Evolutionary conservation across 92 coral and sea anemone genomes (phyloP), one percentile per base, ranked within the genome.

Genomic region (Isaurus tuberculatus): DNA sequence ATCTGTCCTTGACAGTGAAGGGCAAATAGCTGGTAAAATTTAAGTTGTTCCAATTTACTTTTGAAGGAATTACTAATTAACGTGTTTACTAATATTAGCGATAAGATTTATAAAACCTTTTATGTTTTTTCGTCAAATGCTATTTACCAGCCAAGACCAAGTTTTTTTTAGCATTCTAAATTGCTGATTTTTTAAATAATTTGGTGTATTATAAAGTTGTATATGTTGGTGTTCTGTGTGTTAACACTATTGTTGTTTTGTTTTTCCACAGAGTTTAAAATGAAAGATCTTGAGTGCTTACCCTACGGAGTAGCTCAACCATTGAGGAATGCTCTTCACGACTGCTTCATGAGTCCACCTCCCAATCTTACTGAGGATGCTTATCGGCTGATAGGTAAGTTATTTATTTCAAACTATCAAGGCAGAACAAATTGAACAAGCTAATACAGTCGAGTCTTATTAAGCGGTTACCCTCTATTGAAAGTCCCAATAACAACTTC

Each of bases 301-400:
- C 98, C 98, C n/a, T 91, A 90, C 82, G 98, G 98, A 67, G 93
- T 94, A 16, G 90, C 91, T 36, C 42, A 86, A 34, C 98, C 98
- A 11, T 33, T 95, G 43, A 90, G 93, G 77, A 98, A 95, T 85
- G 98, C 98, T 26, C 86, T 95, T 74, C 98, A 95, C 69, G 91
- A 90, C 49, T 91, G 96, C 68, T 89, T 92, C 3, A 85, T 75
- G 26, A 80, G 92, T 9, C 98, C 98, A 13, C 95, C 98, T 26
- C 89, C 91, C 37, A 86, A 77, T 51, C 90, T 95, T 31, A 90
- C 98, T 10, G 72, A 79, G 33, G 90, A 81, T 37, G 97, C 98
- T 22, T 95, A 94, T 71, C 44, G 90, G 30, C 86, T 95, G 11
- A 95, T 95, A 34, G 98, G 98, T 94, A 49, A 89, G 87, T 81